Evolutionary conservation across 2,888 invertebrate species (phyloP), one percentile per base, ranked within the genome.

Genomic region (Drosophila atroscutellata): DNA sequence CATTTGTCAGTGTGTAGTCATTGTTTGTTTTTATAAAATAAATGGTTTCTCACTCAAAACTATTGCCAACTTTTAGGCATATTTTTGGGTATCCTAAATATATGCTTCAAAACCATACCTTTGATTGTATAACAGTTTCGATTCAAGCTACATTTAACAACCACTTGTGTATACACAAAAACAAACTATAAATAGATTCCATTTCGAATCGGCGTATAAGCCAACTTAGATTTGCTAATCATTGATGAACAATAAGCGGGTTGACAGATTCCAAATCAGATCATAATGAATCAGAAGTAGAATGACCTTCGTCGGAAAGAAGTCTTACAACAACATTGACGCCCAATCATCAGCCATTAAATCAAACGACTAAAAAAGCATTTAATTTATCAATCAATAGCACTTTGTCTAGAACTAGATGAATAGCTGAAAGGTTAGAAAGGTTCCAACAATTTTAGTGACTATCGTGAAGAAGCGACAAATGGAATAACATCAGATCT

Each of bases 321-420:
- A 78, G 79, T 75, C 45, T 72, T 65, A 65, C 67, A 68, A n/a
- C 28, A n/a, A 52, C 39, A 18, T 71, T 47, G 63, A 65, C 64
- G 47, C 67, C 58, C 56, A 72, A 67, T 71, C 58, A 52, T 45
- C 20, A 55, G 37, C 20, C 36, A 75, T 75, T 78, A 75, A 64
- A 75, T 64, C 61, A 70, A 63, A 42, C 57, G 15, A 58, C 71
- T 66, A 67, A 65, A 77, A 84, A 84, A 69, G 64, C 76, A 81
- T 83, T 83, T 66, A 81, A 81, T 70, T 77, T 72, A 77, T 85
- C 79, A 85, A 87, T 85, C 83, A 87, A 73, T 59, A 62, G 64
- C 66, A 75, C 34, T 79, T 81, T 73, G 74, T 76, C 69, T 64
- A 64, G 20, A 20, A 52, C 52, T 26, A 47, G 18, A 28, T 59